Evolutionary conservation across 2,888 invertebrate genomes (phyloP), one percentile per base, ranked within the genome.

Genomic region (Phengaris alcon): DNA sequence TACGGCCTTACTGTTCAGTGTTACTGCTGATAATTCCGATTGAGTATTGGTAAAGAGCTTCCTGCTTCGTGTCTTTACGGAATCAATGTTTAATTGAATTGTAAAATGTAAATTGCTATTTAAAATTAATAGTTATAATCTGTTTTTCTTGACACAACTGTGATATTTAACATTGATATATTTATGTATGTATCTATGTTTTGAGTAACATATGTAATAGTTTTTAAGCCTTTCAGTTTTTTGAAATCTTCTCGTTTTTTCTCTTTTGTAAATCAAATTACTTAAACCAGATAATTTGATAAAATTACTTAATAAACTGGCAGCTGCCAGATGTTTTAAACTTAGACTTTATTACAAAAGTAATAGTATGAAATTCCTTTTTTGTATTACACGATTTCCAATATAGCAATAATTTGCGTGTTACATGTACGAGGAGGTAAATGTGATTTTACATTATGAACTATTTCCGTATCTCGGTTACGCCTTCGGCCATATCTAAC

Each of bases 401-500:
- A 72, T 54, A 52, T 15, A 64, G 10, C 48, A 69, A 48, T 69
- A 15, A 46, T 69, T 72, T 52, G 52, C 72, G 51, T 54, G 52
- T 51, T 54, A 72, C 52, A 64, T 35, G 64, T 64, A 64, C 64
- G 64, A 64, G 64, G 64, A 64, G 64, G 72, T 72, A 51, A 70
- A 70, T 51, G 51, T 48, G 68, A 68, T 35, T 4, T 46, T 44
- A 46, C 52, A 12, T 52, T 68, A 72, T 72, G 72, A 72, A 72
- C 72, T 72, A 72, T 72, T 72, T 54, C 52, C 72, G 35, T 72
- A 72, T 72, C 72, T 72, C 54, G 72, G 72, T 72, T 72, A 72
- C 72, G 72, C 72, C 72, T 52, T 13, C 52, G 72, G 72, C 54
- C 51, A 22, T 72, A 72, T 72, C 72, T 72, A 72, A 72, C 72